Percentiles rank a stretch among this genome's conserved stretches.
Evolutionary conservation across 2,888 invertebrate genomes (phyloP).

Genomic region (Rotaria sp.): DNA sequence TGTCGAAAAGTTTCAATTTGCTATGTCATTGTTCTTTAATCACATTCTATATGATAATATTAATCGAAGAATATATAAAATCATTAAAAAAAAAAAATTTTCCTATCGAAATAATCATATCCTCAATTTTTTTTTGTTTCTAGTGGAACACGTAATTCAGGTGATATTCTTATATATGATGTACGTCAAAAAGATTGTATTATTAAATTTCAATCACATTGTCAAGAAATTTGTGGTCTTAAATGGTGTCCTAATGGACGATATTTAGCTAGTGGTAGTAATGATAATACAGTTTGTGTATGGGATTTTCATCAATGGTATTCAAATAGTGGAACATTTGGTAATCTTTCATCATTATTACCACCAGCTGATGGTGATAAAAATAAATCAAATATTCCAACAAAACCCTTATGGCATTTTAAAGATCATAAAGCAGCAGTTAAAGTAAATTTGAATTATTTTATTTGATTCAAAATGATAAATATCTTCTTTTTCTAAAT

Average conservation of each 20-base stretch:
- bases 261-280: conserved; percentile 87
- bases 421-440: conserved; percentile 74
- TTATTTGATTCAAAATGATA: neutral
- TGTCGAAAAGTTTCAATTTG: too few species aligned
- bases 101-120: too few species aligned
- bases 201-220: conserved; percentile 57
- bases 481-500: neutral
- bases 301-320: conserved; percentile 61
- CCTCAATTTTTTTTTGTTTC: neutral
- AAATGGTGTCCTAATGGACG: conserved; percentile 91
- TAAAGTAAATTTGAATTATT: conserved; percentile 60
- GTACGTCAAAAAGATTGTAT: conserved; percentile 18
- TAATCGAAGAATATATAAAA: too few species aligned
- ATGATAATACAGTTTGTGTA: conserved; percentile 86
- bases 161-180: conserved; percentile 11
- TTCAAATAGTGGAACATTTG: neutral
- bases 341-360: neutral
- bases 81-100: too few species aligned
- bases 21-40: too few species aligned
- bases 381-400: neutral
- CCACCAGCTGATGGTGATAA: neutral
- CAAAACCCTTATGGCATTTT: conserved; percentile 5
- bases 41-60: too few species aligned
- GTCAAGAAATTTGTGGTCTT: conserved; percentile 72
- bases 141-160: conserved; percentile 15